A percentile compares a stretch with the other conserved stretches of the same genome.
Evolutionary conservation across 2,113 vertebrate species (phyloP).

Genomic region (Sebastes fasciatus): DNA sequence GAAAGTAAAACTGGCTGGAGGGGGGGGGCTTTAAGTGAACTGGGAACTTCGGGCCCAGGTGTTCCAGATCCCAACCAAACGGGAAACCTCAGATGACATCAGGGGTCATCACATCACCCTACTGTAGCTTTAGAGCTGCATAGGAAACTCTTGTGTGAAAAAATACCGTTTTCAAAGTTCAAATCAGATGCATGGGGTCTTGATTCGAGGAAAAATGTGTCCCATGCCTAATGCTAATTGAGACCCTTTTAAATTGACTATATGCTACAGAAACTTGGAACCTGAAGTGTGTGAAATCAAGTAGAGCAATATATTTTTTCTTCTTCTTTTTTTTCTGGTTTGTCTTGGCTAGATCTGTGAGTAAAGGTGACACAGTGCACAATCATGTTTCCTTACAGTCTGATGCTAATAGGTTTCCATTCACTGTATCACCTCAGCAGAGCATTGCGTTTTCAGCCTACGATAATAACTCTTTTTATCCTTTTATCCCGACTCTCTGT

Average conservation of each 20-base stretch:
- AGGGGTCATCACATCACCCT: too few relatives aligned
- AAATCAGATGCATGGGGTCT: not conserved
- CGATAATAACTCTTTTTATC: conserved; percentile 12
- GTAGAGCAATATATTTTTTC: not conserved
- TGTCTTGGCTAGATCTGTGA: not conserved
- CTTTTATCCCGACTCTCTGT: not conserved
- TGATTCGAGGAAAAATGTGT: not conserved
- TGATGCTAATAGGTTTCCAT: conserved; percentile 15
- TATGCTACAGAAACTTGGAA: not conserved
- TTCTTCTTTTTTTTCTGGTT: not conserved
- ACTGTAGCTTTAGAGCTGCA: not conserved
- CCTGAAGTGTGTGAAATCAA: not conserved
- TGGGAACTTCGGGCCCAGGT: too few relatives aligned
- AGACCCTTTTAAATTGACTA: not conserved
- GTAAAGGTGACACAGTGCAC: conserved; percentile 26
- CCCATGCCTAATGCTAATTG: not conserved
- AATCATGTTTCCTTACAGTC: not conserved
- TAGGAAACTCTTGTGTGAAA: not conserved
- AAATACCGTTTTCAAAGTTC: not conserved
- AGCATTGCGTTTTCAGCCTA: not conserved
- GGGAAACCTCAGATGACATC: too few relatives aligned
- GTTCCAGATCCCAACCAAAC: too few relatives aligned
- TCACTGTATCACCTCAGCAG: conserved; percentile 4
- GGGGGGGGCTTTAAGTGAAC: too few relatives aligned
- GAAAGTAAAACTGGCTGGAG: too few relatives aligned